These are phyloP conservation scores for Drosophila asahinai DNA, from an alignment of 1,140 invertebrate species.

Conservation along the genomic window DNA sequence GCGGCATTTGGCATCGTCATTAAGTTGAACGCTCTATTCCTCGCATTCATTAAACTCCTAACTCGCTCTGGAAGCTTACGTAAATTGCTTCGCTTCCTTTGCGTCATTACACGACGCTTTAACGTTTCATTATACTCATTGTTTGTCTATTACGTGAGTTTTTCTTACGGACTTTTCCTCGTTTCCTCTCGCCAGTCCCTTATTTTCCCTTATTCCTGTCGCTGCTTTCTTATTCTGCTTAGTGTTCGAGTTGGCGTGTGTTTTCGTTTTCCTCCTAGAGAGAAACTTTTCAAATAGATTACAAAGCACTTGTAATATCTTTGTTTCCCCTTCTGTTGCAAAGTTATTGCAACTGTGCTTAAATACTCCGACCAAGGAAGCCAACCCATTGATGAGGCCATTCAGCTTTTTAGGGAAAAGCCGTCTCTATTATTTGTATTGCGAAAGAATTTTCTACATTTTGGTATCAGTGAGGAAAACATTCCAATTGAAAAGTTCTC, in stretches of 20 bases:
- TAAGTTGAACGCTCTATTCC: conserved; percentile 64
- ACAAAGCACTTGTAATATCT: conserved; percentile 75
- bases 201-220: neutral
- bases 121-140: conserved; percentile 66
- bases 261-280: conserved; percentile 39
- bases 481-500: neutral
- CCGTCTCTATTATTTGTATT: conserved; percentile 15
- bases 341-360: conserved; percentile 79
- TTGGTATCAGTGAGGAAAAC: too few relatives aligned
- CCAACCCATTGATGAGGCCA: conserved; percentile 62
- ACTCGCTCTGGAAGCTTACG: conserved; percentile 56
- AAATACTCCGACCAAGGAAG: conserved; percentile 44
- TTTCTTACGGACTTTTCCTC: conserved; percentile 41
- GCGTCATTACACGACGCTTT: conserved; percentile 68
- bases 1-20: conserved; percentile 42
- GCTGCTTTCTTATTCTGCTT: conserved; percentile 35
- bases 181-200: neutral
- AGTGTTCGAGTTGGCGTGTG: conserved; percentile 23
- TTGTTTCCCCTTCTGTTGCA: conserved; percentile 46
- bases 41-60: conserved; percentile 57
- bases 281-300: conserved; percentile 78
- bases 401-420: conserved; percentile 12
- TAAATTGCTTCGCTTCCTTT: conserved; percentile 73
- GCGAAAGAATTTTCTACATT: neutral
- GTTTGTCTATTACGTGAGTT: conserved; percentile 72